These are phyloP conservation scores for Potamilus streckersoni DNA, from an alignment of 1,140 invertebrate genomes.

Conservation along the genomic window DNA sequence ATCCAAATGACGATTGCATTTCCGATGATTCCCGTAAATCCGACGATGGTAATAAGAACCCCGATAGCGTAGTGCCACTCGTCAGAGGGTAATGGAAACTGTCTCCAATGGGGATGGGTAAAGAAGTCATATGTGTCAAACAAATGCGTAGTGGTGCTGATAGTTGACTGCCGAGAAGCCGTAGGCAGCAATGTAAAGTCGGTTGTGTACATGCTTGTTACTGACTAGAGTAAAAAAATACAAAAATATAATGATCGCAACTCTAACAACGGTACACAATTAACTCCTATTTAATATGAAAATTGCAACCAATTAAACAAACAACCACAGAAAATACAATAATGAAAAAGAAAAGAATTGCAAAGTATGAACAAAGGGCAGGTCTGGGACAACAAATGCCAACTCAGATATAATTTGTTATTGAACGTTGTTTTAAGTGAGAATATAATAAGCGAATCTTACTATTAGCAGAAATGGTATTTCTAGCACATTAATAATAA, in stretches of 20 bases:
- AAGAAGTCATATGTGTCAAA: slow-evolving; percentile 52
- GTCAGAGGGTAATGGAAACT: slow-evolving; percentile 48
- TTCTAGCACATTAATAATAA: too few species aligned
- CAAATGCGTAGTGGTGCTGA: slow-evolving; percentile 37
- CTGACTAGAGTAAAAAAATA: not conserved
- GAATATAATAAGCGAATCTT: too few species aligned
- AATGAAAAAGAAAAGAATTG: not conserved
- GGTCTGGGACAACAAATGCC: too few species aligned
- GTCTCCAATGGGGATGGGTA: slow-evolving; percentile 59
- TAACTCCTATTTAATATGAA: not conserved
- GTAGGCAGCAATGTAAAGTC: not conserved
- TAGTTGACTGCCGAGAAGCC: not conserved
- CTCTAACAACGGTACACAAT: not conserved
- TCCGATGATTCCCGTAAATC: slow-evolving; percentile 76
- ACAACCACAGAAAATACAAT: not conserved
- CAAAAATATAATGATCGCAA: not conserved
- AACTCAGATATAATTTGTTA: too few species aligned
- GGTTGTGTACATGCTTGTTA: not conserved
- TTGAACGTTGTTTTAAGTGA: too few species aligned
- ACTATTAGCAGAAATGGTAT: too few species aligned
- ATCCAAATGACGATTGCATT: slow-evolving; percentile 90
- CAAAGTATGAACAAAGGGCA: too few species aligned
- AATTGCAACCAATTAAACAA: slow-evolving; percentile 1
- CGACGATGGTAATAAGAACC: slow-evolving; percentile 79
- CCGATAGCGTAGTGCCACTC: slow-evolving; percentile 78